Evolutionary conservation across 2,797 vertebrate genomes (phyloP), one percentile per base, ranked within the genome.

Genomic region (Platalea minor): DNA sequence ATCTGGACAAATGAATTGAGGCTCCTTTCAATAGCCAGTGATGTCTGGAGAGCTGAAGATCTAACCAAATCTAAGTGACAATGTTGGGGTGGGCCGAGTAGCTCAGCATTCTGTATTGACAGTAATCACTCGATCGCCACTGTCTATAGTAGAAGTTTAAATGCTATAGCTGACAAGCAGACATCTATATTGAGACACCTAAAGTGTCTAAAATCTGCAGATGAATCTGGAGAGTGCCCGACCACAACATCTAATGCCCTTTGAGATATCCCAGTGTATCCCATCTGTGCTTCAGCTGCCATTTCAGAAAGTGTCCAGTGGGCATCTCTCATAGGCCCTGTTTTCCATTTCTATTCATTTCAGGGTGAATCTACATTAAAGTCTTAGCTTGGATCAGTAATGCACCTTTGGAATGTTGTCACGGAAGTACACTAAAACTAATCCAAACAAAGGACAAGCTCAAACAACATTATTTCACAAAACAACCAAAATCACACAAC

Each of bases 281-380:
- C 7, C 24, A 70, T 17, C 3, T 51, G 12, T 56, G 13, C 26
- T 80, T 63, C 53, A 79, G 17, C 8, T 48, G 5, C 6, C 0
- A 0, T 74, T 93, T 69, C 54, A 88, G n/a, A 37, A 69, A 65
- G n/a, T 37, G 7, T 12, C 7, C 31, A 20, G 9, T 41, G 5
- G 10, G 3, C 10, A n/a, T 50, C 15, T 73, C 37, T 39, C 26
- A 24, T 7, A 28, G 9, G 7, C 9, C 9, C 0, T 63, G 2
- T 39, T 88, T 88, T 81, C 20, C 0, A 64, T 82, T 88, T 79
- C 18, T 69, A 3, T 70, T 76, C 4, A 39, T 91, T 94, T 73
- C 46, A 59, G 2, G 3, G 13, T 72, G 33, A 81, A 60, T 19
- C 7, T 53, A 35, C 11, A 16, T 33, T 39, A 41, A 88, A 46